Base-by-base conservation (phyloP, 1,140 invertebrate species). In the Nebria ingens region DNA sequence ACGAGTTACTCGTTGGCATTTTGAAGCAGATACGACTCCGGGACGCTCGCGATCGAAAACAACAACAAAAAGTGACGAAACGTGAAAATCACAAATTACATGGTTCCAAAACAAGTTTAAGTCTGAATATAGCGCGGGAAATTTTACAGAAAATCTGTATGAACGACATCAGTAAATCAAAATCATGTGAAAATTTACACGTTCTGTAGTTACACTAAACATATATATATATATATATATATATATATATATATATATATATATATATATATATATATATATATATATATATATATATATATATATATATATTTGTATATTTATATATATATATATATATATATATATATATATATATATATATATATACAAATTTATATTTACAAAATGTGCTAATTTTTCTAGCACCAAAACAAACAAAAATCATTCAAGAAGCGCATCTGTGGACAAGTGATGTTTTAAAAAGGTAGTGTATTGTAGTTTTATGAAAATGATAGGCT, bases 101-200 rank as follows among this genome's bases (percentile, higher is more conserved):
- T 55, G 74, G 74, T 4, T 80, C 78, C 21, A 78, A 80, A 61
- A 89, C 86, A 0, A 86, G 85, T 57, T 77, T 88, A 50, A 87
- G 78, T 57, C 68, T 89, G 56, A 86, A 85, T 68, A 79, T 86
- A 58, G 85, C 86, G 2, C 76, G 85, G 55, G 86, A 89, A 61
- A 80, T 93, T 51, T 74, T 93, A 13, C 86, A 89, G 59, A 91
- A 91, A 69, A 87, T 93, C 61, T 91, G 89, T 66, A 79, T 90
- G 58, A 89, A 87, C 62, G 88, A 91, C 70, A 86, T 84, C 52
- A 84, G 81, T 40, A 91, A 91, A 73, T 92, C 89, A 15, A 91
- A 91, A 67, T 91, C 88, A 52, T 94, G 91, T 67, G 90, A 93
- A 71, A 93, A 94, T 71, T 74, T 93, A 51, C 88, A 93, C 67